Conservation (phyloP, 1,140 invertebrate species). For the Sitobion miscanthi region DNA sequence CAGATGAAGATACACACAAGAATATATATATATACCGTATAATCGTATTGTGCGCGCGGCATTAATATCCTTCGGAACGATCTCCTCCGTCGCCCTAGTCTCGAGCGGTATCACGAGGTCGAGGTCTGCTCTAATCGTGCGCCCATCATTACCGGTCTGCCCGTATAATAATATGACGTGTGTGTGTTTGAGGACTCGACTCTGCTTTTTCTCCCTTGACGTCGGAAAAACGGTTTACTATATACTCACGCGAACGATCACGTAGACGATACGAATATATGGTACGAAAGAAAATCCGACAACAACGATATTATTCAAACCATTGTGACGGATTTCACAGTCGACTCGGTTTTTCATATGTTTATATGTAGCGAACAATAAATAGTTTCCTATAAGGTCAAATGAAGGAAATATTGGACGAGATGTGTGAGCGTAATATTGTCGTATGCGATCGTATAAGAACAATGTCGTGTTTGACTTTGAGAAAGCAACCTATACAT, state of each 20-base stretch:
- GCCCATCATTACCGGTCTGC: background rate
- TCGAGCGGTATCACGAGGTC: background rate
- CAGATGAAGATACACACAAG: background rate
- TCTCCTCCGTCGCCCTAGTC: background rate
- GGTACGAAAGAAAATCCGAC: background rate
- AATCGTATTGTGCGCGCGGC: background rate
- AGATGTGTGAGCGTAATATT: background rate
- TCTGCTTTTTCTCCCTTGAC: too few species aligned
- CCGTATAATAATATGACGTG: background rate
- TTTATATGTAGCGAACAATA: background rate
- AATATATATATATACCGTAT: background rate
- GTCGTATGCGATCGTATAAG: background rate
- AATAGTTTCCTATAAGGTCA: background rate
- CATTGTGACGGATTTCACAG: background rate
- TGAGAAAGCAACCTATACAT: background rate
- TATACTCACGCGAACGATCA: too few species aligned
- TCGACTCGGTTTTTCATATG: background rate
- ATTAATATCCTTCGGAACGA: background rate
- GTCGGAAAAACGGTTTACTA: background rate
- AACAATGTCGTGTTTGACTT: background rate
- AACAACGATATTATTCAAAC: background rate
- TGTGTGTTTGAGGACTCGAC: background rate
- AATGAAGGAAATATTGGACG: background rate
- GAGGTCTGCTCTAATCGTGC: background rate
- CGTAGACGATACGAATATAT: background rate